phyloP scores from a whole-genome alignment of 2,797 vertebrate species.

The Salmo trutta region DNA sequence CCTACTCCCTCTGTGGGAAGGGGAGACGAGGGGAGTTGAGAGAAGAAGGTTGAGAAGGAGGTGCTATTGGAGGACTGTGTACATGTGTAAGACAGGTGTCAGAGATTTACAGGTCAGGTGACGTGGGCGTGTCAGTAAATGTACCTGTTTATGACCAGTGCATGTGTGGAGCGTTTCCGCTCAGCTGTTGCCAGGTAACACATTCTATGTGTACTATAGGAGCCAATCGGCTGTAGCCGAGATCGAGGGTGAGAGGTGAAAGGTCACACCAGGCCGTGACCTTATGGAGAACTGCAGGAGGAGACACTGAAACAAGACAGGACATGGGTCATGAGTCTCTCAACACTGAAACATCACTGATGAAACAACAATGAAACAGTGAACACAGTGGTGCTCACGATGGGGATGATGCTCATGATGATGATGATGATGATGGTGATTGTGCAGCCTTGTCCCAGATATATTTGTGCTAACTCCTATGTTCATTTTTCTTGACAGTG shows the following conservation, averaged over 20 bases:
- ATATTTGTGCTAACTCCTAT: no score
- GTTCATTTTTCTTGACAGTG: no score
- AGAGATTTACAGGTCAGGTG: no score
- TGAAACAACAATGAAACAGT: slow-evolving; percentile 1
- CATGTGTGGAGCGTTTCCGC: slow-evolving; percentile 14
- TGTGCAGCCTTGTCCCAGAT: no score
- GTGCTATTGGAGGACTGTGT: neutral
- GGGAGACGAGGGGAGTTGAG: neutral
- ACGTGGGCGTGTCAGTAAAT: neutral
- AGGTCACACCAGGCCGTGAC: slow-evolving; percentile 2
- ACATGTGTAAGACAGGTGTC: neutral
- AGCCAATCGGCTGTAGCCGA: slow-evolving; percentile 9
- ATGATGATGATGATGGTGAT: slow-evolving; percentile 23
- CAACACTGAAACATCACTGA: neutral
- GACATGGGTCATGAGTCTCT: no score
- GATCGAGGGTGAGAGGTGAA: slow-evolving; percentile 16
- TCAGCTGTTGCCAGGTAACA: slow-evolving; percentile 19
- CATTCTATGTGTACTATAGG: slow-evolving; percentile 13
- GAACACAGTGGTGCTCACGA: neutral
- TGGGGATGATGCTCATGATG: neutral
- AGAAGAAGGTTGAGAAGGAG: neutral
- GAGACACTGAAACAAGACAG: no score
- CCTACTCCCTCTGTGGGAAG: neutral
- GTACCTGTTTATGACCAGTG: slow-evolving; percentile 17
- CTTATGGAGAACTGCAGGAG: slow-evolving; percentile 9